Conservation (phyloP, 2,113 vertebrate species). For the Columba janthina region DNA sequence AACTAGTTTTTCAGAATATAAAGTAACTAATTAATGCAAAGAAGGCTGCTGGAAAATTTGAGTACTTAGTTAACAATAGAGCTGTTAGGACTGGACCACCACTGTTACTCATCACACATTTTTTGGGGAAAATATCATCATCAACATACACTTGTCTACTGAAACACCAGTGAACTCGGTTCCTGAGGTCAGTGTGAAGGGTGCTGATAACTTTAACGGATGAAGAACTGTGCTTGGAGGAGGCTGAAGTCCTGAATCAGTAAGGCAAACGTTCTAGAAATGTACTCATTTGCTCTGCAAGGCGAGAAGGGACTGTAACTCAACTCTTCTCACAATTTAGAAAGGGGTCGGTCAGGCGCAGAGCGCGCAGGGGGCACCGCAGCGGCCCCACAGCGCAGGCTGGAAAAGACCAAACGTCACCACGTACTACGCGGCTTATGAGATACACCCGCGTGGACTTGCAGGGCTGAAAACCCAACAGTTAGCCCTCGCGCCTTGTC, state of each 20-base stretch:
- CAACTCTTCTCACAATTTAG: not conserved
- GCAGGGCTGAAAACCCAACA: not conserved
- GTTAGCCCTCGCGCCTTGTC: fast-evolving
- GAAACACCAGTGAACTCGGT: not conserved
- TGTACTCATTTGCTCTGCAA: not conserved
- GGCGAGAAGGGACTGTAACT: not conserved
- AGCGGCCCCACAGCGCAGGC: not conserved
- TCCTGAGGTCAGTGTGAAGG: not conserved
- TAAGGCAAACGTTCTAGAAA: not conserved
- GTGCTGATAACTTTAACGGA: not conserved
- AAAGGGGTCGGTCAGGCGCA: fast-evolving
- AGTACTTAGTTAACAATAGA: not conserved
- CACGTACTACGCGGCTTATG: fast-evolving
- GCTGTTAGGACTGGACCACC: not conserved
- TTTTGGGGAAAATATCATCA: fast-evolving
- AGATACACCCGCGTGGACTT: not conserved
- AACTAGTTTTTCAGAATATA: constrained; percentile 19
- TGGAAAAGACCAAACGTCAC: not conserved
- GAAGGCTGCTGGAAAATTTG: not conserved
- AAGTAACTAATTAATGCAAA: constrained; percentile 51
- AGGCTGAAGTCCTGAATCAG: not conserved
- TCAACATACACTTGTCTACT: not conserved
- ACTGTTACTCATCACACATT: not conserved
- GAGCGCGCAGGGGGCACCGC: not conserved
- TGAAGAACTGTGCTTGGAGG: not conserved